Evolutionary conservation across 2,797 vertebrate species (phyloP).

Genomic region (Neoniphon sammara): DNA sequence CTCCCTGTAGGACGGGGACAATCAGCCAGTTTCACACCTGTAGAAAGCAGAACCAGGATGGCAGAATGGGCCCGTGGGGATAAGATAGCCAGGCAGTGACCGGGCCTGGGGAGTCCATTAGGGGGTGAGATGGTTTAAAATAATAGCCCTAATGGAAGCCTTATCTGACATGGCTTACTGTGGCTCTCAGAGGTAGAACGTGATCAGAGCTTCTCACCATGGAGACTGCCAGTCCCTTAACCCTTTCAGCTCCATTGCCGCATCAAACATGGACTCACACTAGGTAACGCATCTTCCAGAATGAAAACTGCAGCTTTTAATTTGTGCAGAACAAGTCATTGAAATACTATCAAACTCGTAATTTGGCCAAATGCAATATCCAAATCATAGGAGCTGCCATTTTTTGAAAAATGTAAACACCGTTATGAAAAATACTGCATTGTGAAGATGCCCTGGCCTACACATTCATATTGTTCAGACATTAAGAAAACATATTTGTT

Average conservation of each 20-base stretch:
- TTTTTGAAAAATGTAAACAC: too few relatives aligned
- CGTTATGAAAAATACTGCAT: too few relatives aligned
- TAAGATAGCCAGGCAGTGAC: conserved; percentile 76
- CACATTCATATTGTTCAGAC: too few relatives aligned
- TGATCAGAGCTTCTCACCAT: conserved; percentile 48
- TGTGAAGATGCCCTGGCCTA: too few relatives aligned
- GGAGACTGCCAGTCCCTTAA: conserved; percentile 47
- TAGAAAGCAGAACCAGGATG: conserved; percentile 59
- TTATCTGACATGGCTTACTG: conserved; percentile 74
- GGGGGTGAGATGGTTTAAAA: conserved; percentile 77
- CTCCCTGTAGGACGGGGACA: conserved; percentile 43
- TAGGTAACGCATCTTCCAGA: conserved; percentile 8
- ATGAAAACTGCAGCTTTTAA: not conserved
- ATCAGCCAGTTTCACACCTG: conserved; percentile 76
- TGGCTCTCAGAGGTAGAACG: conserved; percentile 49
- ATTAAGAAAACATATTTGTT: too few relatives aligned
- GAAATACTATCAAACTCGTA: not conserved
- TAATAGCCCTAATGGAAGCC: conserved; percentile 79
- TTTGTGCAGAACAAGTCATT: not conserved
- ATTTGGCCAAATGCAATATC: not conserved
- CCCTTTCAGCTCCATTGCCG: conserved; percentile 20
- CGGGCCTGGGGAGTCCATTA: conserved; percentile 76
- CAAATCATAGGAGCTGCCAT: too few relatives aligned
- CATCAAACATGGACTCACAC: conserved; percentile 36
- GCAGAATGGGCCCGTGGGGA: conserved; percentile 73